Conservation (phyloP, 2,888 invertebrate species). For the Protophormia terraenovae region DNA sequence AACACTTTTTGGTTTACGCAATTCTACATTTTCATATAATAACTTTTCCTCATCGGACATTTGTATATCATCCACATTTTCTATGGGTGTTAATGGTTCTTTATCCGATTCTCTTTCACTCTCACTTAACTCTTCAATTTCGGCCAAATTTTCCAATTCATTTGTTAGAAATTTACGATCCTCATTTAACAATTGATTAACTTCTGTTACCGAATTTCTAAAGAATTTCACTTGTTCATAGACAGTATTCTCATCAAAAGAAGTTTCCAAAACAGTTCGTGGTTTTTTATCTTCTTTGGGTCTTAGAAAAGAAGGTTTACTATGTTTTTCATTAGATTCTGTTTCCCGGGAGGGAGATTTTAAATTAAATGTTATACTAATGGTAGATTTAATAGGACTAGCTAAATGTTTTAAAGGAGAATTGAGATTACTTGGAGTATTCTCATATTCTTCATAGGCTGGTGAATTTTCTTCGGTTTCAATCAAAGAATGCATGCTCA, state of each 20-base stretch:
- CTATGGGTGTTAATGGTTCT: conserved; percentile 42
- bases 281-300: conserved; percentile 67
- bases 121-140: conserved; percentile 66
- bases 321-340: conserved; percentile 79
- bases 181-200: conserved; percentile 84
- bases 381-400: conserved; percentile 86
- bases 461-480: conserved; percentile 80
- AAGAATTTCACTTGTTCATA: conserved; percentile 91
- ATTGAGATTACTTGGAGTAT: conserved; percentile 77
- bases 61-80: conserved; percentile 51
- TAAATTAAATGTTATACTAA: conserved; percentile 86
- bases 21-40: conserved; percentile 81
- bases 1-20: conserved; percentile 78
- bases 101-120: conserved; percentile 64
- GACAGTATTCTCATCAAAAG: conserved; percentile 83
- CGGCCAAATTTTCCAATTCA: conserved; percentile 72
- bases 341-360: conserved; percentile 83
- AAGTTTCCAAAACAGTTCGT: conserved; percentile 83
- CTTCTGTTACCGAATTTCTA: conserved; percentile 87
- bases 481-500: conserved; percentile 79
- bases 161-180: conserved; percentile 65
- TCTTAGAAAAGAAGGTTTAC: conserved; percentile 74
- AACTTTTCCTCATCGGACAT: conserved; percentile 74
- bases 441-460: conserved; percentile 79
- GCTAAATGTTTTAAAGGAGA: conserved; percentile 74